These are phyloP conservation scores for Pyrocoelia pectoralis DNA, from an alignment of 2,888 invertebrate species.

Conservation along the genomic window DNA sequence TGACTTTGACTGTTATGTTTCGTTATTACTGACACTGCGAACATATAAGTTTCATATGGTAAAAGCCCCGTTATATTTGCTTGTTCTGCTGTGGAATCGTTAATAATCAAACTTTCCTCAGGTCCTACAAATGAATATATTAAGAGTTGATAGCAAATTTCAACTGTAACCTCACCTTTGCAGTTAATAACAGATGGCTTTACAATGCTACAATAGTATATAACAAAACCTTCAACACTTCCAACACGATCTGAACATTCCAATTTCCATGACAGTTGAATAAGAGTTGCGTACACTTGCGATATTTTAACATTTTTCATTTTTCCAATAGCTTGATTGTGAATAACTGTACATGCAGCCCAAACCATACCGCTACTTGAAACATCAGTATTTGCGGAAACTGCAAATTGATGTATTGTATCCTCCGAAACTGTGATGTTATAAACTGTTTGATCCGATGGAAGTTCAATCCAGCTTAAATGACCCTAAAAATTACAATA, in stretches of 20 bases:
- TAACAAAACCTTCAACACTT: constrained; percentile 75
- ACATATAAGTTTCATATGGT: constrained; percentile 79
- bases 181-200: constrained; percentile 65
- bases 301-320: constrained; percentile 66
- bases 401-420: constrained; percentile 77
- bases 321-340: constrained; percentile 62
- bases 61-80: constrained; percentile 70
- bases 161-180: constrained; percentile 54
- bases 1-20: constrained; percentile 63
- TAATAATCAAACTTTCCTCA: constrained; percentile 58
- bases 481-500: constrained; percentile 60
- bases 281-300: constrained; percentile 61
- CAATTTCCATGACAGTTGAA: constrained; percentile 78
- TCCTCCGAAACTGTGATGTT: constrained; percentile 69
- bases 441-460: constrained; percentile 61
- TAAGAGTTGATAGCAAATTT: background rate
- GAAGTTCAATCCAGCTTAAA: constrained; percentile 67
- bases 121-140: constrained; percentile 35
- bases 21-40: constrained; percentile 72
- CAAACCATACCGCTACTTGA: constrained; percentile 86
- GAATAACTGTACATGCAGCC: constrained; percentile 77
- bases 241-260: constrained; percentile 78
- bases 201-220: constrained; percentile 75
- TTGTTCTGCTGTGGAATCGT: constrained; percentile 62
- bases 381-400: constrained; percentile 75